phyloP scores from a whole-genome alignment of 1,140 invertebrate species.

The Scylla paramamosain region DNA sequence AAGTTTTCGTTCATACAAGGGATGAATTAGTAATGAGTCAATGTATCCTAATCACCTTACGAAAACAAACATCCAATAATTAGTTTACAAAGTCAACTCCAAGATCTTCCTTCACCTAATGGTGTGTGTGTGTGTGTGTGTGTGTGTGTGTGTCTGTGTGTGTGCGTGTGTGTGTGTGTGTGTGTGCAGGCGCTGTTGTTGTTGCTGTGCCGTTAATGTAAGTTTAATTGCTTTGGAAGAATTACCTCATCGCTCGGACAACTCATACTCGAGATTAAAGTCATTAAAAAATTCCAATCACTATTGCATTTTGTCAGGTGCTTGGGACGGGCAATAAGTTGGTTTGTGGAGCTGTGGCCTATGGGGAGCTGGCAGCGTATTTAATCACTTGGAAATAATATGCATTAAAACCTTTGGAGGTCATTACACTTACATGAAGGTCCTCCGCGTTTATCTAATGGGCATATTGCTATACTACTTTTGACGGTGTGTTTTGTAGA shows the following conservation, averaged over 20 bases:
- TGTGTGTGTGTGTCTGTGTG: not conserved
- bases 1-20: not conserved
- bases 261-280: not conserved
- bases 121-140: constrained; percentile 3
- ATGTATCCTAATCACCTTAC: not conserved
- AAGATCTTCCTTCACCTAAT: not conserved
- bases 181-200: not conserved
- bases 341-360: not conserved
- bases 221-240: not conserved
- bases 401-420: not conserved
- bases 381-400: not conserved
- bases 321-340: not conserved
- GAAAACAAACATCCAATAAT: not conserved
- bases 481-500: too few relatives aligned
- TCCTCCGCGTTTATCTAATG: too few relatives aligned
- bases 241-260: not conserved
- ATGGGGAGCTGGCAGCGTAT: not conserved
- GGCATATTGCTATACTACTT: too few relatives aligned
- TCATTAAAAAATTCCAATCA: constrained; percentile 24
- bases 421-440: not conserved
- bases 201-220: not conserved
- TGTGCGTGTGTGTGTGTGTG: constrained; percentile 5
- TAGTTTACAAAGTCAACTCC: not conserved
- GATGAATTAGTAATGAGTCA: not conserved
- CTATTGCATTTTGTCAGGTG: not conserved